Percentiles rank a stretch among this genome's conserved stretches.
Evolutionary conservation across 2,888 invertebrate genomes (phyloP).

Genomic region (Dryococelus australis): DNA sequence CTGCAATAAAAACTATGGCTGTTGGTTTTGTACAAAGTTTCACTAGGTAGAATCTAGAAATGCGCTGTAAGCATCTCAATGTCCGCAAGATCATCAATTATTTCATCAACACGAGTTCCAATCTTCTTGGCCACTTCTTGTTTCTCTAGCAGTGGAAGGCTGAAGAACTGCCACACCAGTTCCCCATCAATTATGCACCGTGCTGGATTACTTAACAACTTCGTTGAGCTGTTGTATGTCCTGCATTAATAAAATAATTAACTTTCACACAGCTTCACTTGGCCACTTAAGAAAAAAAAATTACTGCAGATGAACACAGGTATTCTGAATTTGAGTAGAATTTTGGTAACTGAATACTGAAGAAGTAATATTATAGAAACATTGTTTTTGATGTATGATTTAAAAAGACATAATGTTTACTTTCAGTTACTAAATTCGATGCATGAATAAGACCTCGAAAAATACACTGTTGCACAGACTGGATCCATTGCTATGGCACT

Average conservation of each 20-base stretch:
- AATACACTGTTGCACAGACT: too few relatives aligned
- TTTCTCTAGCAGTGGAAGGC: constrained; percentile 82
- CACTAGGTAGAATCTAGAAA: constrained; percentile 64
- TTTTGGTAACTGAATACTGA: constrained; percentile 49
- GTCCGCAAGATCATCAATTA: constrained; percentile 88
- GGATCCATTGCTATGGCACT: too few relatives aligned
- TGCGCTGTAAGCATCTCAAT: constrained; percentile 89
- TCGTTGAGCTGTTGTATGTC: constrained; percentile 70
- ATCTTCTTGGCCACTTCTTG: constrained; percentile 94
- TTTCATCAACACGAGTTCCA: constrained; percentile 92
- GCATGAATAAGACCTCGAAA: too few relatives aligned
- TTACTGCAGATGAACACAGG: not conserved
- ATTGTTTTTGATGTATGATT: too few relatives aligned
- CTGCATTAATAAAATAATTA: constrained; percentile 58
- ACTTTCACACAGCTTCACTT: not conserved
- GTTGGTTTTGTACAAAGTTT: not conserved
- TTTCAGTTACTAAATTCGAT: too few relatives aligned
- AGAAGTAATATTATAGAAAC: too few relatives aligned
- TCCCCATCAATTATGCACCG: constrained; percentile 95
- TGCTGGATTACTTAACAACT: constrained; percentile 77
- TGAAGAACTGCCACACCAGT: constrained; percentile 82
- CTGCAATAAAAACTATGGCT: not conserved
- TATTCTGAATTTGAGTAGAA: not conserved
- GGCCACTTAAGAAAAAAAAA: constrained; percentile 21
- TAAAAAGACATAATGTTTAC: too few relatives aligned